These are phyloP conservation scores for Bucco capensis DNA, from an alignment of 2,113 vertebrate species.

Conservation along the genomic window DNA sequence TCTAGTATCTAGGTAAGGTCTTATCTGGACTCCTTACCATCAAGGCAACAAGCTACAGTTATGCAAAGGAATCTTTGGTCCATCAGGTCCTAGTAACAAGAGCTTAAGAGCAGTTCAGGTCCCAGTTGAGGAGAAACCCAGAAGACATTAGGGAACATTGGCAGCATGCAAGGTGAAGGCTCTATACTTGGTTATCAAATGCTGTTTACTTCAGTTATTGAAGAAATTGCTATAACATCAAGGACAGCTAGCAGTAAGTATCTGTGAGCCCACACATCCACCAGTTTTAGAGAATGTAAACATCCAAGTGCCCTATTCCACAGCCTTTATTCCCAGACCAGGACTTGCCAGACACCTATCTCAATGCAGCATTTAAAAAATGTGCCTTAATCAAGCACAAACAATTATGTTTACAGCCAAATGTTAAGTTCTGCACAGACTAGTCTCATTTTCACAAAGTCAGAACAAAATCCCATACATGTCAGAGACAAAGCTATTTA, in stretches of 20 bases:
- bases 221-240: neutral
- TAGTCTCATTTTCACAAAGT: constrained; percentile 44
- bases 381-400: neutral
- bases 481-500: constrained; percentile 31
- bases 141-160: neutral
- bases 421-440: constrained; percentile 4
- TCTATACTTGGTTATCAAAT: neutral
- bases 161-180: neutral
- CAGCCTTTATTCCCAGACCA: neutral
- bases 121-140: neutral
- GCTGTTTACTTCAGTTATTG: neutral
- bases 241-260: neutral
- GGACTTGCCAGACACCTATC: neutral
- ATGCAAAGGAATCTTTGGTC: neutral
- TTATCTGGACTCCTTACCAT: neutral
- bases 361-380: neutral
- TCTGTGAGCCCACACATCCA: neutral
- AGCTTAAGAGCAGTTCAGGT: neutral
- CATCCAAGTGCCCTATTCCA: neutral
- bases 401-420: constrained; percentile 27
- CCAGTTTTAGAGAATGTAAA: neutral
- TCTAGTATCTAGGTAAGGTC: neutral
- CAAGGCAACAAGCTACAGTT: neutral
- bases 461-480: constrained; percentile 4
- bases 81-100: neutral